A percentile compares a stretch with the other conserved stretches of the same genome.
These are phyloP conservation scores for Pithys albifrons DNA, from an alignment of 2,113 vertebrate species.

Conservation along the genomic window DNA sequence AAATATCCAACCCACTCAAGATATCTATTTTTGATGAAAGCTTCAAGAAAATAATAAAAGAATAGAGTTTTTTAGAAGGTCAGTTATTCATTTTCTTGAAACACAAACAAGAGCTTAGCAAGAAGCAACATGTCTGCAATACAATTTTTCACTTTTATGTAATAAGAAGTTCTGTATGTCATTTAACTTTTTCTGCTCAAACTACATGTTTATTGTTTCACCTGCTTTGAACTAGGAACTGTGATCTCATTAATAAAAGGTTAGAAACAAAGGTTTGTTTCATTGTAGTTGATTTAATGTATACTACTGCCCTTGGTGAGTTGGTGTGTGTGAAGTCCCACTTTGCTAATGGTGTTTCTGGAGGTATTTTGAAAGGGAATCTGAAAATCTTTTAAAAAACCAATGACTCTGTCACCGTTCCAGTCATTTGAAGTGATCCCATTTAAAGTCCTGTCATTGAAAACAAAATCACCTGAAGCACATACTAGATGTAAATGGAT, in stretches of 20 bases:
- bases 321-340: neutral
- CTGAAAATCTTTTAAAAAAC: neutral
- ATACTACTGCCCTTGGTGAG: neutral
- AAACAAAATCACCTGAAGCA: neutral
- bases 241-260: neutral
- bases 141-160: neutral
- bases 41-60: constrained; percentile 15
- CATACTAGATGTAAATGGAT: neutral
- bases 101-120: constrained; percentile 9
- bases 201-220: neutral
- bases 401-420: neutral
- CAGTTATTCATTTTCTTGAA: constrained; percentile 45
- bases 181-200: neutral
- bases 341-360: neutral
- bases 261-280: neutral
- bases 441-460: neutral
- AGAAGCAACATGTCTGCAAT: neutral
- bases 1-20: constrained; percentile 26
- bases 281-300: neutral
- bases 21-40: constrained; percentile 50
- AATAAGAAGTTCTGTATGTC: neutral
- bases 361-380: neutral
- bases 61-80: neutral
- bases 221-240: neutral
- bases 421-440: neutral